Evolutionary conservation across 2,888 invertebrate species (phyloP), one percentile per base, ranked within the genome.

Genomic region (Steromphala cineraria): DNA sequence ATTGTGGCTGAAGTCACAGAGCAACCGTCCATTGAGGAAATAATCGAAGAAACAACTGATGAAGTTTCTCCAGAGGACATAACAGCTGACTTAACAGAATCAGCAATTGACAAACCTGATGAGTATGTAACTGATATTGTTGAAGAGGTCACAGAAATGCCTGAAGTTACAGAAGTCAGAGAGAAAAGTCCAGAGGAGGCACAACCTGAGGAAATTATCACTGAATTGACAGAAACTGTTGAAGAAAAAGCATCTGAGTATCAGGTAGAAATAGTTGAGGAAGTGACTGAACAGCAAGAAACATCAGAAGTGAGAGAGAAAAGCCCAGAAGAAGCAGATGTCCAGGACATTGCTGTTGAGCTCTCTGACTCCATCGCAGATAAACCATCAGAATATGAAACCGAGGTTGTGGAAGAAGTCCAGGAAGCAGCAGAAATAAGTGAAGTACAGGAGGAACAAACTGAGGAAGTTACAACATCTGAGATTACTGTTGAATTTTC

Each of bases 1-100:
- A 53, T 83, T 36, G 17, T 83, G 19, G 78, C 82, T 74, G 87
- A 88, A 71, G 53, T 62, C 13, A 36, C 75, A 31, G 79, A 84
- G 40, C 81, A 85, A 67, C 85, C 85, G 17, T 84, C 85, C 52
- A 79, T 87, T 10, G 77, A 81, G 31, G 85, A 86, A 8, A 84
- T 88, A 0, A 75, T 80, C 17, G 87, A 87, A 76, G 80, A 77
- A 67, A 75, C 36, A 10, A 56, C 71, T 67, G 81, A 83, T 19
- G 81, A 81, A 1, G 84, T 80, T 36, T 78, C 78, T 13, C 67
- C 82, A 24, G 78, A 76, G 24, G 85, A 86, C 79, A 82, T 84
- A 19, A 46, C 56, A 36, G 74, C 82, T 55, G 88, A 86, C 24
- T 24, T 84, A 36, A 80, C 62, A n/a, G 79, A 86, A 53, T 78